A percentile compares a stretch with the other conserved stretches of the same genome.
Evolutionary conservation across 2,113 vertebrate species (phyloP).

Genomic region (Sclerurus mexicanus): DNA sequence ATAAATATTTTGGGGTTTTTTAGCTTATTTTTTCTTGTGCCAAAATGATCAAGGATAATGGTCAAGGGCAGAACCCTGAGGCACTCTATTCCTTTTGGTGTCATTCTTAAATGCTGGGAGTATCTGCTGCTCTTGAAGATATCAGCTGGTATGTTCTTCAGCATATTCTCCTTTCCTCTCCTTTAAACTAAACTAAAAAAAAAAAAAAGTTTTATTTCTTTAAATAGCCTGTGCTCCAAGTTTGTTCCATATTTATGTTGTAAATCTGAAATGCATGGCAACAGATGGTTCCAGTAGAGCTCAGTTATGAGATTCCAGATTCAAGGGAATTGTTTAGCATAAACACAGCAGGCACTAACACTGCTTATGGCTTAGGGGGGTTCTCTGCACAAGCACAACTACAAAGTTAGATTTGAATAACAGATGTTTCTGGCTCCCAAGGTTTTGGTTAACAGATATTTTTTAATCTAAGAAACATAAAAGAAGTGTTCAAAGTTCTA

Average conservation of each 20-base stretch:
- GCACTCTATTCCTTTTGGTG: not conserved
- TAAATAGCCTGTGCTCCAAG: not conserved
- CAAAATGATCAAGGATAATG: not conserved
- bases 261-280: not conserved
- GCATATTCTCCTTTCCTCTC: not conserved
- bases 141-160: not conserved
- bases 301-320: not conserved
- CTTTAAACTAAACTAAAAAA: not conserved
- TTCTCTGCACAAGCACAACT: not conserved
- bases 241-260: not conserved
- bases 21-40: not conserved
- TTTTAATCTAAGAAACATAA: not conserved
- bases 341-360: not conserved
- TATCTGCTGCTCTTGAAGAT: not conserved
- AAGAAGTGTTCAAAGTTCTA: not conserved
- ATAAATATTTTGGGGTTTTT: fast-evolving
- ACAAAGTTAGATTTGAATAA: not conserved
- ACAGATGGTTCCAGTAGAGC: not conserved
- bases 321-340: not conserved
- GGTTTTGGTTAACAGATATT: not conserved
- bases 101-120: not conserved
- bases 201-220: not conserved
- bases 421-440: constrained; percentile 6
- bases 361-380: not conserved
- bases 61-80: not conserved